Evolutionary conservation across 2,888 invertebrate species (phyloP).

Genomic region (Thymelicus sylvestris): DNA sequence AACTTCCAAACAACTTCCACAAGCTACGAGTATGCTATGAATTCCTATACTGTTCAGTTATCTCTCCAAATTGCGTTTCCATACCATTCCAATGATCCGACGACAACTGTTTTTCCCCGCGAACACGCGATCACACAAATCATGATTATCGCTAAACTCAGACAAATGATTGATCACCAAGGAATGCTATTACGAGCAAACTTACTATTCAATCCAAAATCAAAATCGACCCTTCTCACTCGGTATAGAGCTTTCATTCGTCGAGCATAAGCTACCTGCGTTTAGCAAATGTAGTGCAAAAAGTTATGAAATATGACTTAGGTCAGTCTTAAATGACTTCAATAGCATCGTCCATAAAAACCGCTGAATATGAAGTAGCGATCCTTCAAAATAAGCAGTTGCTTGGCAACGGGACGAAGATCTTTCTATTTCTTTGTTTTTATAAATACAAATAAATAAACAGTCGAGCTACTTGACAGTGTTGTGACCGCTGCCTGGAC

Average conservation of each 20-base stretch:
- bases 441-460: not conserved
- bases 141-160: conserved; percentile 52
- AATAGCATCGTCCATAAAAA: conserved; percentile 38
- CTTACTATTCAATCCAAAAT: conserved; percentile 32
- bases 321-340: conserved; percentile 44
- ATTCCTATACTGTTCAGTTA: not conserved
- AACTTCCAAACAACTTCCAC: too few relatives aligned
- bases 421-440: conserved; percentile 8
- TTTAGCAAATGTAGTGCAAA: conserved; percentile 40
- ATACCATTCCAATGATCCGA: conserved; percentile 44
- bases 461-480: too few relatives aligned
- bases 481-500: too few relatives aligned
- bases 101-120: conserved; percentile 47
- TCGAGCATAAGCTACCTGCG: conserved; percentile 3
- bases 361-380: conserved; percentile 23
- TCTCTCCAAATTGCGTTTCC: not conserved
- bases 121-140: conserved; percentile 54
- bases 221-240: conserved; percentile 36
- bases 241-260: conserved; percentile 31
- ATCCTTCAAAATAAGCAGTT: conserved; percentile 28
- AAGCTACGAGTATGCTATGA: too few relatives aligned
- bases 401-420: conserved; percentile 16
- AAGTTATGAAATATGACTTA: conserved; percentile 46
- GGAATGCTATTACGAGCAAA: conserved; percentile 50
- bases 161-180: conserved; percentile 56